phyloP scores from a whole-genome alignment of 2,888 invertebrate species.

The Platycnemis pennipes region DNA sequence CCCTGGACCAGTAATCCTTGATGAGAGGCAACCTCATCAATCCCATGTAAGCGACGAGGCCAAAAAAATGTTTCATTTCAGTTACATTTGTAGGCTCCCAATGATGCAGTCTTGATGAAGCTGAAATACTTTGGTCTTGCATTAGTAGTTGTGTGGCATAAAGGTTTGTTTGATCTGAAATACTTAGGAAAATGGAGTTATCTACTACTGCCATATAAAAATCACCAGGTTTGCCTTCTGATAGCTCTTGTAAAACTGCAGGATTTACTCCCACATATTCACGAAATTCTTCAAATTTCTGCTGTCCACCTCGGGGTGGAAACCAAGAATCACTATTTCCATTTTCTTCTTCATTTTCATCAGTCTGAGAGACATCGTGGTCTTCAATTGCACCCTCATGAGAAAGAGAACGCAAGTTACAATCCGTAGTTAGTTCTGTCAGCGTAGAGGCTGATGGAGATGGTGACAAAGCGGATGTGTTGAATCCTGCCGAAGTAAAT shows the following conservation, averaged over 20 bases:
- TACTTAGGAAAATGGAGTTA: not conserved
- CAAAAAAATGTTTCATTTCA: not conserved
- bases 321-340: conserved; percentile 48
- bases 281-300: not conserved
- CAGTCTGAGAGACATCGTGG: too few species aligned
- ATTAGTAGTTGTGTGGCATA: not conserved
- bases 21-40: not conserved
- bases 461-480: too few species aligned
- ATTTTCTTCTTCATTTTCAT: too few species aligned
- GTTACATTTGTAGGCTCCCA: not conserved
- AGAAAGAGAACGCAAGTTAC: too few species aligned
- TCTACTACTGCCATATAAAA: not conserved
- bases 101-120: not conserved
- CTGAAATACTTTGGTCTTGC: not conserved
- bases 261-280: not conserved
- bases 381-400: too few species aligned
- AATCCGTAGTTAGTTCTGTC: too few species aligned
- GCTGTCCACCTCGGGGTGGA: not conserved
- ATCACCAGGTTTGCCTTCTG: not conserved
- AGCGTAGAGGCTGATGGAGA: too few species aligned
- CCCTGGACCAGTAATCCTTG: not conserved
- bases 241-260: not conserved
- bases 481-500: too few species aligned
- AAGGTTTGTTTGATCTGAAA: not conserved
- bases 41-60: not conserved